Evolutionary conservation across 2,797 vertebrate species (phyloP).

Genomic region (Florisuga fusca): DNA sequence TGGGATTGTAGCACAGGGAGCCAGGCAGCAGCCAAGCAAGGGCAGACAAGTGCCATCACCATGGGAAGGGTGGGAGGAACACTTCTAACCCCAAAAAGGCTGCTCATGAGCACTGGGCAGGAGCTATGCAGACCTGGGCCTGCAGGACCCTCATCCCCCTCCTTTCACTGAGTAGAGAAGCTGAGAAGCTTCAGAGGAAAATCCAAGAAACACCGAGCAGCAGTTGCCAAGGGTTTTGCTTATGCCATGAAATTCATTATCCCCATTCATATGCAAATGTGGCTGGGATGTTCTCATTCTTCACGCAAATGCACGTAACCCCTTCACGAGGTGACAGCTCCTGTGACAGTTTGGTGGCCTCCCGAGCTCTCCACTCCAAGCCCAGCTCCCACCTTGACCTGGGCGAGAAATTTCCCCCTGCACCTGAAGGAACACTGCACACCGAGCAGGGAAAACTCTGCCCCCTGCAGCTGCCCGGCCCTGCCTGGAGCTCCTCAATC

Average conservation of each 20-base stretch:
- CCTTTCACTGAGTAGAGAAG: not conserved
- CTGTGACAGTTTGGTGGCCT: not conserved
- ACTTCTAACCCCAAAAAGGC: not conserved
- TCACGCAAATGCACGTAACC: accelerated
- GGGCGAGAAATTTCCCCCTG: not conserved
- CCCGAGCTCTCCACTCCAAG: not conserved
- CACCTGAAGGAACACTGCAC: accelerated
- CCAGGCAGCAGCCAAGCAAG: not conserved
- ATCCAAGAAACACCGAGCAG: not conserved
- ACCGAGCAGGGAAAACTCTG: accelerated
- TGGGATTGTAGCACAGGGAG: not conserved
- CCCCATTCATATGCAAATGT: not conserved
- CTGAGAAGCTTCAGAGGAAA: not conserved
- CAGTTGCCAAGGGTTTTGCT: not conserved
- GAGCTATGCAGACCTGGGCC: not conserved
- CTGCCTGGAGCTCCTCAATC: accelerated
- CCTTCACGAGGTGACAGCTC: not conserved
- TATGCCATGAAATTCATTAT: not conserved
- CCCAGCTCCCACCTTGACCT: not conserved
- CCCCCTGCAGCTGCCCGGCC: not conserved
- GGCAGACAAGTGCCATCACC: not conserved
- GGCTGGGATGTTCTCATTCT: not conserved
- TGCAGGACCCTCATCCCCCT: not conserved
- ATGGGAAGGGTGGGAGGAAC: not conserved
- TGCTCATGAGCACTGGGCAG: not conserved